Evolutionary conservation across 2,113 vertebrate genomes (phyloP).

Genomic region (Paracanthobrama guichenoti): DNA sequence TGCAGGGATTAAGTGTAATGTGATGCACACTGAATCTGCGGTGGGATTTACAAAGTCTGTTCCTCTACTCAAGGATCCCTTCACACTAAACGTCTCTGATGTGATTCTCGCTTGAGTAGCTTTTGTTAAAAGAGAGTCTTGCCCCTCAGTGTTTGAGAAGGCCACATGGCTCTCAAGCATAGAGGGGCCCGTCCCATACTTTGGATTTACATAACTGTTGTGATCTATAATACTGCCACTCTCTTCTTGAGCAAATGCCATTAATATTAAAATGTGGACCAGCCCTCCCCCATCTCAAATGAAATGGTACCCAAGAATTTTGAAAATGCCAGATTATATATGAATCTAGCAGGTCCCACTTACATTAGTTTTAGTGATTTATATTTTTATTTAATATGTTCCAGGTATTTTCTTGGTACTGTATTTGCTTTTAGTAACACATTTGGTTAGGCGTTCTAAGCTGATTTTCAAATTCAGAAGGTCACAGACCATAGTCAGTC

Average conservation of each 20-base stretch:
- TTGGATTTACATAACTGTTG: slow-evolving; percentile 21
- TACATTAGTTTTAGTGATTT: background rate
- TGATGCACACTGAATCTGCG: slow-evolving; percentile 9
- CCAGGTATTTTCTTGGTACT: background rate
- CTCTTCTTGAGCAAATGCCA: slow-evolving; percentile 12
- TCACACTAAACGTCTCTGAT: slow-evolving; percentile 34
- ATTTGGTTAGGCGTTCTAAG: background rate
- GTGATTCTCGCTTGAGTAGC: slow-evolving; percentile 50
- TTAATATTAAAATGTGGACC: slow-evolving; percentile 28
- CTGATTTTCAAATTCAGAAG: slow-evolving; percentile 23
- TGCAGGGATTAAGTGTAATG: slow-evolving; percentile 26
- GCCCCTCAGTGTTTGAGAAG: slow-evolving; percentile 26
- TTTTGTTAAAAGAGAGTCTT: slow-evolving; percentile 49
- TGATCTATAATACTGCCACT: slow-evolving; percentile 15
- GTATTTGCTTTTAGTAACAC: no score
- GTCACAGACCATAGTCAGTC: slow-evolving; percentile 23
- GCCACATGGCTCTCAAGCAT: slow-evolving; percentile 13
- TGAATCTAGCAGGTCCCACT: background rate
- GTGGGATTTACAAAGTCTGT: slow-evolving; percentile 14
- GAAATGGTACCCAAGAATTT: background rate
- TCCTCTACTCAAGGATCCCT: slow-evolving; percentile 8
- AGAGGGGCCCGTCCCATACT: slow-evolving; percentile 6
- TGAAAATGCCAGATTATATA: background rate
- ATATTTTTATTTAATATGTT: background rate
- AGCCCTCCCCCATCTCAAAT: background rate